Base-by-base conservation (phyloP, 2,113 vertebrate genomes). In the Thamnaconus septentrionalis region DNA sequence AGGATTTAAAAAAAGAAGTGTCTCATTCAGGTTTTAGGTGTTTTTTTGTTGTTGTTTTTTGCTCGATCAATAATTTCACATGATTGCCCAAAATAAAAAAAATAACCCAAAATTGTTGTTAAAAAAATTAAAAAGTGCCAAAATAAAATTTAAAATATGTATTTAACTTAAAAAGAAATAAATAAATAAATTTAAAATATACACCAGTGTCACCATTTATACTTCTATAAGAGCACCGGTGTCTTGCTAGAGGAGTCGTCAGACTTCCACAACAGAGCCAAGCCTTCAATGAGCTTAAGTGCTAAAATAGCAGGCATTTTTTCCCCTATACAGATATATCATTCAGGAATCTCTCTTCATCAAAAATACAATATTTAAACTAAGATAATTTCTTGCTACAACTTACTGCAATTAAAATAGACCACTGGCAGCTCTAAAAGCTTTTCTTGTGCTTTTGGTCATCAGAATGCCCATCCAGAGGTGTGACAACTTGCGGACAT, bases 121-220 rank as follows among this genome's bases (percentile, higher is more conserved):
- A 59, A 65, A 78, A 83, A 61, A 42, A 75, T 66, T 75, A 76
- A 86, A 87, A 91, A 91, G 90, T 93, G 90, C 89, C 73, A 89
- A 85, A 58, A 60, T 3, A 78, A 81, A 65, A 73, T 55, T 61
- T 52, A 80, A 90, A 82, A 61, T 69, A 75, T 64, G 41, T 54
- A 80, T 83, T 87, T 90, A 87, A 89, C 60, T 87, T 88, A 83
- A 84, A 80, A 75, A 68, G 18, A 68, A 75, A 61, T 47, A 76
- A 82, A 88, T 89, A 86, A 88, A 85, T 90, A 58, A 59, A 73
- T 80, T 56, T 47, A 48, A 80, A 78, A 75, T 54, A 3, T 76
- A 61, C 44, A 68, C 79, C 11, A 68, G 52, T 58, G 42, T 60
- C 66, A 72, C 52, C 61, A 8, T 54, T 61, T 66, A 59, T 59